These are phyloP conservation scores for Volucella zonaria DNA, from an alignment of 2,888 invertebrate genomes.

Conservation along the genomic window DNA sequence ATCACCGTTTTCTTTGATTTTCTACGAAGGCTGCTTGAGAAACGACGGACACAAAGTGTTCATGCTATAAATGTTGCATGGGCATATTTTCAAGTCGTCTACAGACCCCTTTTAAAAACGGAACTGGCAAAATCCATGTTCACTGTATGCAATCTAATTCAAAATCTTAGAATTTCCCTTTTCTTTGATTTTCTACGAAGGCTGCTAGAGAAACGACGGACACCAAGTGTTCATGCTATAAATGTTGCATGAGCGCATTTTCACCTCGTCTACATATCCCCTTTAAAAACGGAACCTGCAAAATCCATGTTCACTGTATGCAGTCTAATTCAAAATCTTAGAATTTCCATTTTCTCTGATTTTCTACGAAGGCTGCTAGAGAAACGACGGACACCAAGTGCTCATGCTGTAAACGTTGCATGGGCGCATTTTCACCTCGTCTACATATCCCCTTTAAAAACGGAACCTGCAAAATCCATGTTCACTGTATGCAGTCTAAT, in stretches of 20 bases:
- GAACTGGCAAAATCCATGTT: no score
- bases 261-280: conserved; percentile 48
- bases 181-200: conserved; percentile 58
- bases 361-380: conserved; percentile 61
- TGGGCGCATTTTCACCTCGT: conserved; percentile 56
- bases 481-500: conserved; percentile 6
- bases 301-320: no score
- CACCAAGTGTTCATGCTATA: conserved; percentile 47
- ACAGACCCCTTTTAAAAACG: not conserved
- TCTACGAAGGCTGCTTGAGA: conserved; percentile 57
- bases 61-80: conserved; percentile 37
- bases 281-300: no score
- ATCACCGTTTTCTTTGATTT: conserved; percentile 29
- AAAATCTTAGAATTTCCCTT: conserved; percentile 27
- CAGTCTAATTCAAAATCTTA: conserved; percentile 48
- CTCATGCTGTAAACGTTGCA: conserved; percentile 25
- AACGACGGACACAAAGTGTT: conserved; percentile 58
- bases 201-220: conserved; percentile 58
- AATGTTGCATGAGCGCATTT: conserved; percentile 40
- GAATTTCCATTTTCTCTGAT: conserved; percentile 31
- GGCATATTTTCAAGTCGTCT: conserved; percentile 54
- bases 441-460: conserved; percentile 12
- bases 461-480: no score
- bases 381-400: conserved; percentile 58
- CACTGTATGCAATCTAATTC: conserved; percentile 27